Evolutionary conservation across 1,140 invertebrate species (phyloP).

Genomic region (Bombus consobrinus): DNA sequence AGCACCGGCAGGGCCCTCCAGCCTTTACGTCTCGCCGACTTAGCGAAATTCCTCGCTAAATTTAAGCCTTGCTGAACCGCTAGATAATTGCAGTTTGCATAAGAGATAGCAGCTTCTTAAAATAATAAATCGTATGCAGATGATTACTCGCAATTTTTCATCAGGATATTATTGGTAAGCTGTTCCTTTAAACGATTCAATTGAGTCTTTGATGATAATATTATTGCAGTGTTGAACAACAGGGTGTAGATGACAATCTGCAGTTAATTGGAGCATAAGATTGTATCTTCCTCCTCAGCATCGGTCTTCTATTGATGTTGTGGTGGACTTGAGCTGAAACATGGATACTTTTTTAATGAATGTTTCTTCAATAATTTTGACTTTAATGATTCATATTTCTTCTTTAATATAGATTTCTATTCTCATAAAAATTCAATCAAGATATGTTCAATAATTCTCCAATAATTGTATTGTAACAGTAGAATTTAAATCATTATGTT

Average conservation of each 20-base stretch:
- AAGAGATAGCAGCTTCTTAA: slow-evolving; percentile 20
- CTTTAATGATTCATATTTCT: neutral
- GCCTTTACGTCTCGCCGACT: slow-evolving; percentile 31
- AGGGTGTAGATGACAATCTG: neutral
- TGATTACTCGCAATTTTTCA: neutral
- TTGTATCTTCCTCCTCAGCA: neutral
- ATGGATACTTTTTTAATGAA: neutral
- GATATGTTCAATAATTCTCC: neutral
- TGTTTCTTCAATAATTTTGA: neutral
- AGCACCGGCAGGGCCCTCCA: slow-evolving; percentile 25
- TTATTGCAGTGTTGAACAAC: neutral
- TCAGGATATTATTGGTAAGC: no score
- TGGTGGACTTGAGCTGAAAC: no score
- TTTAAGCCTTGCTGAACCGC: slow-evolving; percentile 35
- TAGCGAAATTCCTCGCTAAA: slow-evolving; percentile 55
- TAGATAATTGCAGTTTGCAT: slow-evolving; percentile 43
- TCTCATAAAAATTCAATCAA: neutral
- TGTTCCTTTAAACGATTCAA: neutral
- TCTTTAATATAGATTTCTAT: neutral
- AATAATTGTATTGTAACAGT: neutral
- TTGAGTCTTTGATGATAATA: neutral
- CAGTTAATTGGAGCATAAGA: neutral
- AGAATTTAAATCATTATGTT: neutral
- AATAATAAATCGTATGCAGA: slow-evolving; percentile 8
- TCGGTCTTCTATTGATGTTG: neutral